A percentile compares a stretch with the other conserved stretches of the same genome.
phyloP scores from a whole-genome alignment of 2,888 invertebrate genomes.

The Athetis lepigone region DNA sequence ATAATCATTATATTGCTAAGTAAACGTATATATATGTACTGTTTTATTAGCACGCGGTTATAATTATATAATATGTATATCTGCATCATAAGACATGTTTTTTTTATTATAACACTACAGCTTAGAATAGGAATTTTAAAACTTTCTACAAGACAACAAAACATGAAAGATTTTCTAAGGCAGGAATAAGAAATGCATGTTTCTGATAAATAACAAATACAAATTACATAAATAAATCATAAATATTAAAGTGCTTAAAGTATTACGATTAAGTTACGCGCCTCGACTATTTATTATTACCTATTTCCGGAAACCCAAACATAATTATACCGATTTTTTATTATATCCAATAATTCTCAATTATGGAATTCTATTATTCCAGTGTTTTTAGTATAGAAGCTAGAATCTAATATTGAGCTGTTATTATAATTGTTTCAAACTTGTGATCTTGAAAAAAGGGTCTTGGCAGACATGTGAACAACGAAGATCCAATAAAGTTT shows the following conservation, averaged over 20 bases:
- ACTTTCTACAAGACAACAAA: constrained; percentile 32
- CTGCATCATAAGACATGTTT: constrained; percentile 60
- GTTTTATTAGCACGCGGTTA: constrained; percentile 45
- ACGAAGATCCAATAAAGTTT: too few relatives aligned
- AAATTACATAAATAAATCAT: constrained; percentile 41
- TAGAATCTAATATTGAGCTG: too few relatives aligned
- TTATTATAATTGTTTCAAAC: too few relatives aligned
- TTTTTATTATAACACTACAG: constrained; percentile 33
- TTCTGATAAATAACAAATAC: constrained; percentile 44
- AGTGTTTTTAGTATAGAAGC: too few relatives aligned
- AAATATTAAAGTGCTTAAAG: constrained; percentile 25
- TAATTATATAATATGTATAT: constrained; percentile 44
- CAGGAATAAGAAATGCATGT: constrained; percentile 51
- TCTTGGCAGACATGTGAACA: too few relatives aligned
- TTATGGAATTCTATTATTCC: too few relatives aligned
- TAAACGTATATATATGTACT: constrained; percentile 39
- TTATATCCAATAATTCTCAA: too few relatives aligned
- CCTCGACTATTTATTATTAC: not conserved
- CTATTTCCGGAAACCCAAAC: not conserved
- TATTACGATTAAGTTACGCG: not conserved
- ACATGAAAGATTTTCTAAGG: constrained; percentile 43
- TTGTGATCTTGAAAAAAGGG: too few relatives aligned
- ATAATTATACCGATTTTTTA: too few relatives aligned
- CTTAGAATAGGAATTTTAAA: constrained; percentile 30
- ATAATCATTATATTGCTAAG: constrained; percentile 47